A percentile compares a stretch with the other conserved stretches of the same genome.
phyloP scores from a whole-genome alignment of 2,888 invertebrate genomes.

The Caenorhabditis zanzibari region DNA sequence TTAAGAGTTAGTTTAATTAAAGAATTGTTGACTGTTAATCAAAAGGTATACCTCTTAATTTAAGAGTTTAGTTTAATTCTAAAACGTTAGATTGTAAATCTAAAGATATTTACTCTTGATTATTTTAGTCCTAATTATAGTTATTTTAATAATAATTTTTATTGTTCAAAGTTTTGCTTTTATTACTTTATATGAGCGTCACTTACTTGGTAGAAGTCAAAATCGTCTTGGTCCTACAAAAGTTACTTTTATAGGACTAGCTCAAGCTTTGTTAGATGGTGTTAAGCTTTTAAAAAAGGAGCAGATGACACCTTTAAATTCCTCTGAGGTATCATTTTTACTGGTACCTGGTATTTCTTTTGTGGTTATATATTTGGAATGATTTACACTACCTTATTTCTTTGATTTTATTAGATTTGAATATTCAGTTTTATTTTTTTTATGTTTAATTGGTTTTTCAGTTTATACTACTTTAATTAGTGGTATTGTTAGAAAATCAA shows the following conservation, averaged over 20 bases:
- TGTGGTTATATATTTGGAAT: constrained; percentile 70
- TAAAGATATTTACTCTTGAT: constrained; percentile 74
- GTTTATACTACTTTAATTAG: constrained; percentile 75
- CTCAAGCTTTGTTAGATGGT: constrained; percentile 78
- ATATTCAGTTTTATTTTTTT: constrained; percentile 73
- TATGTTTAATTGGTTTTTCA: constrained; percentile 77
- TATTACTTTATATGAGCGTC: constrained; percentile 79
- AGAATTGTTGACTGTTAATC: constrained; percentile 77
- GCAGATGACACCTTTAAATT: constrained; percentile 70
- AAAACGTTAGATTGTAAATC: constrained; percentile 78
- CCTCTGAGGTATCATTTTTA: constrained; percentile 75
- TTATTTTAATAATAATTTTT: constrained; percentile 72
- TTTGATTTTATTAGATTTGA: constrained; percentile 76
- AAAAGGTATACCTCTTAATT: constrained; percentile 73
- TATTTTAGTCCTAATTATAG: constrained; percentile 66
- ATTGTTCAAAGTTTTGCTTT: constrained; percentile 77
- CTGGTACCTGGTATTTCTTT: constrained; percentile 75
- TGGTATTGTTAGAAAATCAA: constrained; percentile 75
- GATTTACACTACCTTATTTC: constrained; percentile 74
- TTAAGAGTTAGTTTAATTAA: constrained; percentile 76
- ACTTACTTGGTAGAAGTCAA: constrained; percentile 73
- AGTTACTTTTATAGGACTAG: constrained; percentile 75
- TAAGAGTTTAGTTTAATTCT: constrained; percentile 74
- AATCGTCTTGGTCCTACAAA: constrained; percentile 79
- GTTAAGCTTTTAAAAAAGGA: constrained; percentile 77